Evolutionary conservation across 2,888 invertebrate genomes (phyloP), one percentile per base, ranked within the genome.

Genomic region (Lepidocyrtinus sp.): DNA sequence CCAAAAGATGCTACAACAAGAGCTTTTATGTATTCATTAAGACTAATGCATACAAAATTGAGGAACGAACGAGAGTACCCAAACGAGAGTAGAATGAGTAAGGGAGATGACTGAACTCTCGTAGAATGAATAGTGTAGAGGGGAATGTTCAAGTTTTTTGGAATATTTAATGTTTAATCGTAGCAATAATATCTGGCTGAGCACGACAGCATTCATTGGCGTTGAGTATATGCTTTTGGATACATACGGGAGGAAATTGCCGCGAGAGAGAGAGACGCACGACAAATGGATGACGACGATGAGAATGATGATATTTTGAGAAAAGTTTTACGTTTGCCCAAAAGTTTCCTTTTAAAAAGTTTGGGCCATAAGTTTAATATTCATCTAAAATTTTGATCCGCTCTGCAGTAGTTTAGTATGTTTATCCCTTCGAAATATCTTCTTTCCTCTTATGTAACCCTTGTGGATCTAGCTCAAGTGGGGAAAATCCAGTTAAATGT

Each of bases 11-110:
- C 65, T 62, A 50, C 24, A 63, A n/a, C 21, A 62, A 68, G 63
- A 55, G 78, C 78, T 72, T 78, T 78, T 73, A 78, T 78, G 78
- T 78, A 78, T 78, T 78, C 78, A 78, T 78, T 78, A 78, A 73
- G 68, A 9, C 68, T 68, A 73, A 78, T 68, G 68, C 69, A 72
- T 19, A 63, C 25, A n/a, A 72, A 46, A 70, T 59, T n/a, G 3
- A 26, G 2, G 27, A 19, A 22, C 7, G 15, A 17, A 26, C 24
- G 22, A 24, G 22, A n/a, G 21, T 21, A 26, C 25, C 9, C 25
- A 64, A 3, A 62, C 19, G 15, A 1, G 24, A 62, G 19, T n/a
- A n/a, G n/a, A n/a, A n/a, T n/a, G n/a, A n/a, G n/a, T n/a, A n/a
- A n/a, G n/a, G n/a, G n/a, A n/a, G n/a, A n/a, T n/a, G n/a, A n/a